Evolutionary conservation across 2,113 vertebrate genomes (phyloP).

Genomic region (Acinonyx jubatus): DNA sequence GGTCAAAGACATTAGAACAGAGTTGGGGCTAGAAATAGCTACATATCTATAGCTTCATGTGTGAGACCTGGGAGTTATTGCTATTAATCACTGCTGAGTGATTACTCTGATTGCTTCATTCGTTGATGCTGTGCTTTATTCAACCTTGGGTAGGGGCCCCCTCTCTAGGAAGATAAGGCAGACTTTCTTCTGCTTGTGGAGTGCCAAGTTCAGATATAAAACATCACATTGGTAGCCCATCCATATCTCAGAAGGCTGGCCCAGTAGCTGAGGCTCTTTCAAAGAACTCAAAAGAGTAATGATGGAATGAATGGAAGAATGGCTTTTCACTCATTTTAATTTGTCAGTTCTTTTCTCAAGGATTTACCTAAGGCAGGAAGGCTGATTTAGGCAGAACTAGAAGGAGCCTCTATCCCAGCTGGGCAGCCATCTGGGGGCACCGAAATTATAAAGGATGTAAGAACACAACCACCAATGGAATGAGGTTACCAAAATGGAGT

Average conservation of each 20-base stretch:
- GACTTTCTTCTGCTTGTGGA: background rate
- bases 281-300: background rate
- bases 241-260: background rate
- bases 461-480: background rate
- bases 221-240: background rate
- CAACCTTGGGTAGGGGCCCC: background rate
- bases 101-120: slow-evolving; percentile 25
- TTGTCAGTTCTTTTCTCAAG: background rate
- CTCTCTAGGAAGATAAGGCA: background rate
- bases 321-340: background rate
- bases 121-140: background rate
- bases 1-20: background rate
- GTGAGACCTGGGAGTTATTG: background rate
- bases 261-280: background rate
- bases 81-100: background rate
- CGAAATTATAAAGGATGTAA: background rate
- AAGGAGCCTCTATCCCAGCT: background rate
- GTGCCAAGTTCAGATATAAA: background rate
- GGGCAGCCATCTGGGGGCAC: background rate
- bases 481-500: background rate
- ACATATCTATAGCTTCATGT: background rate
- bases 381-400: background rate
- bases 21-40: slow-evolving; percentile 33
- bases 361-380: background rate
- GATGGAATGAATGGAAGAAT: background rate